Base-by-base conservation (phyloP, 2,888 invertebrate species). In the Tachina fera region DNA sequence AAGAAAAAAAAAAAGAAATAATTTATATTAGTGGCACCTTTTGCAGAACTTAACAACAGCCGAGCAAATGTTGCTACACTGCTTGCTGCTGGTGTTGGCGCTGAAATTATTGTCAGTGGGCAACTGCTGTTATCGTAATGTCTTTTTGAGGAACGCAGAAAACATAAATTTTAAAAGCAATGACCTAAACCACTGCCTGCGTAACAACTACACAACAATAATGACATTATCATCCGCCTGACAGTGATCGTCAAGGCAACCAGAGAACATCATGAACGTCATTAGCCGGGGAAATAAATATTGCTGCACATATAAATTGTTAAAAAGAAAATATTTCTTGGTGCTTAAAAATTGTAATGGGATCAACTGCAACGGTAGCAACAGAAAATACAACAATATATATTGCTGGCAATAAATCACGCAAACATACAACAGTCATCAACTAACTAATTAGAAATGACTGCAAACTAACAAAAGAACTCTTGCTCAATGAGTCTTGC, bases 111-210 rank as follows among this genome's bases (percentile, higher is more conserved):
- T 71, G 65, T 47, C 61, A 22, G 58, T 78, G 65, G 49, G 39
- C 56, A 63, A 78, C 49, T 9, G 67, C 22, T 72, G 67, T n/a
- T 72, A 53, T 22, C 43, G 49, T 60, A 53, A 70, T 19, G 74
- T 68, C 72, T 71, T 84, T 74, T 43, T 76, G 80, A 22, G 70
- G 68, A 61, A 56, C 68, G 68, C 76, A 74, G 72, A 75, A 68
- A 74, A 56, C 67, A 72, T 68, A 76, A 70, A 78, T 65, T 39
- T 70, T 58, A 72, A 72, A 77, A 67, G 72, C 78, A 83, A 47
- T 84, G 84, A 84, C 75, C 71, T 65, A 80, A 75, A 76, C 79
- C 70, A 67, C 58, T 80, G 51, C 9, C 19, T 80, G 51, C 9
- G 19, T 13, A 72, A 72, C 22, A 51, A 51, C 41, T n/a, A 45